Evolutionary conservation across 2,797 vertebrate genomes (phyloP).

Genomic region (Apogon talboti): DNA sequence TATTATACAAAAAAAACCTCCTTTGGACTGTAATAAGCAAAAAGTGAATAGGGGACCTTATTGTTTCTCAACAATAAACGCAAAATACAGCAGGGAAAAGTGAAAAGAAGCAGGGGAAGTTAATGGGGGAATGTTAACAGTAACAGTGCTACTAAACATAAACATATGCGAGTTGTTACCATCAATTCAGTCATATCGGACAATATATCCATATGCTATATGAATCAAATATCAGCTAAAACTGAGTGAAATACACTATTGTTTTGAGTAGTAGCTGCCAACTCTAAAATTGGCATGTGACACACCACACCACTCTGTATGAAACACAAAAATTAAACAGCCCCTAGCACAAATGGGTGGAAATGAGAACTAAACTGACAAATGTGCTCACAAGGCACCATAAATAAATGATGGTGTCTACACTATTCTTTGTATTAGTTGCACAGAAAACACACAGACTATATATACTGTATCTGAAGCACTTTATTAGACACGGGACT

Average conservation of each 20-base stretch:
- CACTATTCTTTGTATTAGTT: constrained; percentile 44
- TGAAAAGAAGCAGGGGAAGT: constrained; percentile 1
- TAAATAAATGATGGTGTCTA: constrained; percentile 51
- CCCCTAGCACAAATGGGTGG: constrained; percentile 11
- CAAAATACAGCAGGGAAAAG: too few relatives aligned
- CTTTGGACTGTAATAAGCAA: neutral
- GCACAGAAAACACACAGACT: constrained; percentile 30
- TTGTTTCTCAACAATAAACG: too few relatives aligned
- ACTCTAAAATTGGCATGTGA: constrained; percentile 3
- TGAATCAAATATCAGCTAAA: neutral
- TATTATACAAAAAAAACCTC: neutral
- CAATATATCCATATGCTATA: neutral
- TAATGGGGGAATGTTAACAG: neutral
- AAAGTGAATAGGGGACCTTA: too few relatives aligned
- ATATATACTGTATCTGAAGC: constrained; percentile 45
- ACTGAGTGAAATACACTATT: neutral
- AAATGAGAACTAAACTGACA: constrained; percentile 31
- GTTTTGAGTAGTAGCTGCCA: neutral
- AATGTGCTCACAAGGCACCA: constrained; percentile 23
- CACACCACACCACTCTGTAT: neutral
- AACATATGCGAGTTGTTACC: neutral
- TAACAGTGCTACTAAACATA: neutral
- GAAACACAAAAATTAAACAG: constrained; percentile 22
- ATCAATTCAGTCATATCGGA: neutral
- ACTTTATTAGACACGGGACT: constrained; percentile 53